Evolutionary conservation across 2,888 invertebrate genomes (phyloP).

Genomic region (Ophioninae sp.): DNA sequence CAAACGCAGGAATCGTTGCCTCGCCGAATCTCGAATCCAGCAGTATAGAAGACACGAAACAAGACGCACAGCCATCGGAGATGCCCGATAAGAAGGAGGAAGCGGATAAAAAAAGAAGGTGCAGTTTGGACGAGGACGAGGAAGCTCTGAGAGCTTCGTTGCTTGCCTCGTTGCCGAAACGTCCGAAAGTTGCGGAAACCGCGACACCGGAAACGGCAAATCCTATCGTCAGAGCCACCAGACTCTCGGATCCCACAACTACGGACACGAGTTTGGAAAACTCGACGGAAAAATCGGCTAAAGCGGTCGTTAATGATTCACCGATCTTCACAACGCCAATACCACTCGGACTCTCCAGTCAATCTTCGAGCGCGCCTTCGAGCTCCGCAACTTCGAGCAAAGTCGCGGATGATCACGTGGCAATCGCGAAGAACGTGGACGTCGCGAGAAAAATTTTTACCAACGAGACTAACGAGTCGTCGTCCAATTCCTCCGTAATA

Average conservation of each 20-base stretch:
- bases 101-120: constrained; percentile 66
- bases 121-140: constrained; percentile 78
- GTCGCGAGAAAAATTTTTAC: constrained; percentile 11
- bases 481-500: background rate
- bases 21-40: background rate
- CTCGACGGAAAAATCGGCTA: constrained; percentile 15
- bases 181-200: constrained; percentile 54
- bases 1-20: background rate
- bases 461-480: constrained; percentile 18
- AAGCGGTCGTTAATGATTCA: background rate
- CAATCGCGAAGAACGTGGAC: background rate
- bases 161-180: constrained; percentile 75
- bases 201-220: constrained; percentile 26
- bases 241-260: constrained; percentile 23
- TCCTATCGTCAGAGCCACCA: constrained; percentile 14
- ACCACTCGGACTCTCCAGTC: constrained; percentile 4
- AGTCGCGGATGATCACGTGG: background rate
- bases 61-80: background rate
- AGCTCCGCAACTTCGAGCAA: background rate
- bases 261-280: constrained; percentile 19
- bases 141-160: constrained; percentile 75
- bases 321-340: constrained; percentile 37
- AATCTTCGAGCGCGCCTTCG: constrained; percentile 29
- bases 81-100: constrained; percentile 7
- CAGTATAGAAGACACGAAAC: background rate